phyloP scores from a whole-genome alignment of 2,888 invertebrate species.

The Onthophagus sagittarius region DNA sequence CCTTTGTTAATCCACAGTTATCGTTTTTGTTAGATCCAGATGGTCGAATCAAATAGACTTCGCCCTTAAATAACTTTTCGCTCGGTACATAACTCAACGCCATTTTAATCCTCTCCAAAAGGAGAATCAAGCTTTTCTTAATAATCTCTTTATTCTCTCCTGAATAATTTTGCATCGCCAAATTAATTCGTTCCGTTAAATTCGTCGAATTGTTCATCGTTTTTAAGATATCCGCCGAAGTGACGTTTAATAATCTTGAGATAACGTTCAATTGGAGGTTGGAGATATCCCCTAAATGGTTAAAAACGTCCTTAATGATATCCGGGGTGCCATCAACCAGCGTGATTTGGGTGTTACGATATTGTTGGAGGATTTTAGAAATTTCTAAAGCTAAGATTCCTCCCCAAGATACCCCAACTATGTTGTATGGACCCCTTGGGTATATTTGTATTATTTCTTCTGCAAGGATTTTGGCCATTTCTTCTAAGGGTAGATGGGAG shows the following conservation, averaged over 20 bases:
- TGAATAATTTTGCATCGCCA: slow-evolving; percentile 33
- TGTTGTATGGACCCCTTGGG: slow-evolving; percentile 62
- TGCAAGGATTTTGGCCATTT: slow-evolving; percentile 39
- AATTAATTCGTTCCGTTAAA: slow-evolving; percentile 37
- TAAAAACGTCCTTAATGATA: slow-evolving; percentile 57
- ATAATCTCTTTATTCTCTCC: slow-evolving; percentile 31
- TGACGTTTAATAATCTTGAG: slow-evolving; percentile 54
- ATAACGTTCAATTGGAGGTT: slow-evolving; percentile 55
- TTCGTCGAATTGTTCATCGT: slow-evolving; percentile 32
- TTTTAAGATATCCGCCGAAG: slow-evolving; percentile 40
- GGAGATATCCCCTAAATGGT: slow-evolving; percentile 46
- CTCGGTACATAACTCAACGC: slow-evolving; percentile 33
- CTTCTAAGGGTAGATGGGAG: slow-evolving; percentile 33
- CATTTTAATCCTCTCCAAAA: slow-evolving; percentile 37
- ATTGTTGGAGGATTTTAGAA: slow-evolving; percentile 65
- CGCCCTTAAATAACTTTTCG: slow-evolving; percentile 37
- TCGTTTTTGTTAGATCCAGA: slow-evolving; percentile 43
- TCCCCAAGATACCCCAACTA: slow-evolving; percentile 90
- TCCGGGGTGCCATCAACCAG: slow-evolving; percentile 82
- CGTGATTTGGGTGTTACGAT: slow-evolving; percentile 58
- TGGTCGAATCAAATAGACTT: slow-evolving; percentile 41
- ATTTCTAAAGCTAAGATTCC: slow-evolving; percentile 76
- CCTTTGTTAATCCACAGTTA: slow-evolving; percentile 41
- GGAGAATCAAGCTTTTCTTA: slow-evolving; percentile 32
- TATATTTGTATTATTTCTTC: slow-evolving; percentile 56